Conservation (phyloP, 2,113 vertebrate species). For the Corythornis vintsioides region DNA sequence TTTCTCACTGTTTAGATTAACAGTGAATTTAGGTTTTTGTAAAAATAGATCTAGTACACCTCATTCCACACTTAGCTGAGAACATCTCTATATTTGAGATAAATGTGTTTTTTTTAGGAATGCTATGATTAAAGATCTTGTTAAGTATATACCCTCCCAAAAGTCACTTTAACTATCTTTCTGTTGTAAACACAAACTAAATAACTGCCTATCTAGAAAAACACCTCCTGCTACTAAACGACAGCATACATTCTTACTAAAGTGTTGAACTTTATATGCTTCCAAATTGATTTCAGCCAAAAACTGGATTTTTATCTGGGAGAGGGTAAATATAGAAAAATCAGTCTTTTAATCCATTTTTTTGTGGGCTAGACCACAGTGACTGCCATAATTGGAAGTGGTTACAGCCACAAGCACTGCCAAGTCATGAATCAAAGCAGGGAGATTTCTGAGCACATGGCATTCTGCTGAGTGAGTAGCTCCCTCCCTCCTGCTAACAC, state of each 20-base stretch:
- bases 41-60: neutral
- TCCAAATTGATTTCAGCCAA: neutral
- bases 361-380: neutral
- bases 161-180: neutral
- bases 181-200: neutral
- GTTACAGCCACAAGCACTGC: neutral
- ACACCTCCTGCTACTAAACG: neutral
- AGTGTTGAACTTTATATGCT: neutral
- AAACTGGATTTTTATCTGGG: neutral
- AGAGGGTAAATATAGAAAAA: neutral
- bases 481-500: neutral
- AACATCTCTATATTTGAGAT: neutral
- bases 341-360: neutral
- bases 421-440: neutral
- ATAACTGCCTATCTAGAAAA: neutral
- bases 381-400: neutral
- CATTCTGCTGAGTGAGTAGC: neutral
- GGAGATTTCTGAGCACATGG: neutral
- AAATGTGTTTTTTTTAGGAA: neutral
- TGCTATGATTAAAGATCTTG: neutral
- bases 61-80: neutral
- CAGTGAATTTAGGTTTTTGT: neutral
- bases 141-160: neutral
- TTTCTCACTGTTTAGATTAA: neutral
- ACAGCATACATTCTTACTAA: neutral